Evolutionary conservation across 2,888 invertebrate species (phyloP), one percentile per base, ranked within the genome.

Genomic region (Glaucopsyche alexis): DNA sequence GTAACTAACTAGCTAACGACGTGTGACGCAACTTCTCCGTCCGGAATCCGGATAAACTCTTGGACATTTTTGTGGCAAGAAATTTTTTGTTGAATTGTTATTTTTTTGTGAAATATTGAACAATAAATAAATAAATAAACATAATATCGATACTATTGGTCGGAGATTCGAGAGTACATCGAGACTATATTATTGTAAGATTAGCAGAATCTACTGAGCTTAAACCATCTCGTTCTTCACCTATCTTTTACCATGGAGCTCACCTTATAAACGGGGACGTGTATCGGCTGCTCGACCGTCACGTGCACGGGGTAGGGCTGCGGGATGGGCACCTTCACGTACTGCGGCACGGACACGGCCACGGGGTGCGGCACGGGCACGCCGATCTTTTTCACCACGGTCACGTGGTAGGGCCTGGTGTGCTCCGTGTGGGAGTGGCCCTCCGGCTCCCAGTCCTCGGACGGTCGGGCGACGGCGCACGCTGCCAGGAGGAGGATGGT

Each of bases 231-330:
- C 29, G 2, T 29, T 29, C 29, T 2, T 29, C 29, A 4, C 29
- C 29, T 29, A 29, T 13, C 9, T 19, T 19, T 19, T 19, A 19
- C 13, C 11, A 11, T 42, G 42, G 8, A 42, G 0, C 9, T 67
- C 11, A 95, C 92, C 89, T 96, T 96, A 83, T 96, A 96, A 72
- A 96, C 95, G 0, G 96, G 95, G 70, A 96, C 94, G 76, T 95
- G 95, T 71, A 96, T 95, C 78, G 95, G 95, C 80, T 96, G 96
- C 74, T 96, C 95, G 65, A 96, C 95, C 0, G 94, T 92, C 1
- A 96, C 94, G 80, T 96, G 95, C 0, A 96, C 96, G 0, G 96
- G 94, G 88, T 96, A 96, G 2, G 96, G 96, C 75, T 96, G 95
- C 1, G 96, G 96, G 70, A 96, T 96, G 74, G 95, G 95, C 42